Base-by-base conservation (phyloP, 2,797 vertebrate genomes). In the Melanotaenia pygmaea region DNA sequence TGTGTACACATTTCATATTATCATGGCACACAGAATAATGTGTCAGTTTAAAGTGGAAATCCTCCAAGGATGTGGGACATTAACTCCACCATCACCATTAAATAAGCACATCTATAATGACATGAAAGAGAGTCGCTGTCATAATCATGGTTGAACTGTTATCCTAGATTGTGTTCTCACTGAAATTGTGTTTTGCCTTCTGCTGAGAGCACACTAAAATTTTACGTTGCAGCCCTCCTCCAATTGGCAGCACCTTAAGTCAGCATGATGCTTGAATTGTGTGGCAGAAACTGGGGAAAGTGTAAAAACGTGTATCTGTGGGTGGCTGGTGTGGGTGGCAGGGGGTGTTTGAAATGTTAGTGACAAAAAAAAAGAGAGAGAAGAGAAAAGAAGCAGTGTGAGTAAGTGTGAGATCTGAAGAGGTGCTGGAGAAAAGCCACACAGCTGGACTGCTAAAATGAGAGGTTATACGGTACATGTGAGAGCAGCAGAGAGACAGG, bases 81-180 rank as follows among this genome's bases (percentile, higher is more conserved):
- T 40, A 40, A 76, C 82, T 67, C 53, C 43, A 61, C 51, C 59
- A 69, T 65, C 56, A 59, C 34, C 56, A 67, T 85, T 75, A 78
- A 85, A 83, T 35, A 50, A 51, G 40, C 64, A 63, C 76, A 83
- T 77, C 43, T 65, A 2, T 72, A 70, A 75, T 61, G 73, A 47
- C 65, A 64, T 69, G 66, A 68, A 20, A 65, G 24, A 57, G 74
- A 80, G 76, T 61, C 59, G 63, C 58, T 62, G 79, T 86, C 54
- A 75, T 62, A 76, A 64, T 59, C 11, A 13, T 40, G 20, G 50
- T 57, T 66, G 53, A 64, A 74, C 65, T 67, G 74, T 81, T 76
- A 74, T 66, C 26, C 2, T 26, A 78, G 63, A 79, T 81, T 86
- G 76, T 71, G 65, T 80, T 79, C 62, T 81, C 73, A 82, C 77